Base-by-base conservation (phyloP, 2,797 vertebrate species). In the Scolopax bukidnonensis region DNA sequence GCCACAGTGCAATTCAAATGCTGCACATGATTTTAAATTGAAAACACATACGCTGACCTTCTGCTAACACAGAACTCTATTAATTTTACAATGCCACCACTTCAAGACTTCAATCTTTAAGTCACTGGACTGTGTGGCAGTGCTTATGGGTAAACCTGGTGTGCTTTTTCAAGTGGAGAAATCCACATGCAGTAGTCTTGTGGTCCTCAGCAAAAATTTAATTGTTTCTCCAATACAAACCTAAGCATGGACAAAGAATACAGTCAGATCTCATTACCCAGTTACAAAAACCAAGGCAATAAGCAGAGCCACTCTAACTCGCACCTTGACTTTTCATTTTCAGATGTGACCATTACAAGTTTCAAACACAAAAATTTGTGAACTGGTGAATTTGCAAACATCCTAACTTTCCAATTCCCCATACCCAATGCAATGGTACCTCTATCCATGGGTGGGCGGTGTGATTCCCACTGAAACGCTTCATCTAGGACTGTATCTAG, bases 401-500 rank as follows among this genome's bases (percentile, higher is more conserved):
- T 10, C 11, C 11, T 4, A 18, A 43, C 48, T 4, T 25, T 20
- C 57, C 21, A 10, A 5, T 8, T 40, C 43, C 64, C 45, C 2
- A 16, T 40, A 41, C 14, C 45, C 45, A 30, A 1, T 4, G 41
- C 38, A 50, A 18, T 1, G 10, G 60, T 3, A 41, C 5, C 51
- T 51, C 64, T 5, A 16, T 1, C 68, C 47, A 14, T 17, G 78
- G 41, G 14, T 2, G 12, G 38, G 16, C 1, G 6, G 53, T 2
- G 47, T 11, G 24, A 84, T 21, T 82, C 23, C 61, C 65, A 16
- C 56, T n/a, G 80, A 14, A 71, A 51, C 4, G 0, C 38, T 17
- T 17, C 0, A 0, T 9, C 41, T 1, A n/a, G 60, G 50, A 20
- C 11, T 32, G 27, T 4, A 17, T 3, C 48, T 70, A 23, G 23